A percentile compares a stretch with the other conserved stretches of the same genome.
Evolutionary conservation across 2,797 vertebrate species (phyloP).

Genomic region (Sebastes iracundus): DNA sequence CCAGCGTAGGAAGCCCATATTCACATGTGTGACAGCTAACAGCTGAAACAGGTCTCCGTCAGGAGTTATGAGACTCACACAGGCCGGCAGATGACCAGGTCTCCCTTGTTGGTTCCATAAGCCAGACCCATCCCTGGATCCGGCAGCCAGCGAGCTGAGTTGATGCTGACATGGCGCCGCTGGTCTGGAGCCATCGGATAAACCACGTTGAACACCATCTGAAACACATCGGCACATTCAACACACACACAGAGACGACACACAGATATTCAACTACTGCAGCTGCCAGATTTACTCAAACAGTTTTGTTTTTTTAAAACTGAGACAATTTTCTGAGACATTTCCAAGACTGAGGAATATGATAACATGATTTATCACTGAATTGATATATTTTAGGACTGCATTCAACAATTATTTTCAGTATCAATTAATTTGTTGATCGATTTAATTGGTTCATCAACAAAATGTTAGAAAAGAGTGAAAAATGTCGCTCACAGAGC

Average conservation of each 20-base stretch:
- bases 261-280: neutral
- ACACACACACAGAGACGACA: neutral
- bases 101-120: constrained; percentile 98
- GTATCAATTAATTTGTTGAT: too few species aligned
- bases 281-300: neutral
- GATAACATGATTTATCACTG: neutral
- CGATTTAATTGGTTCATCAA: too few species aligned
- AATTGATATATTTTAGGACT: too few species aligned
- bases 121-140: constrained; percentile 96
- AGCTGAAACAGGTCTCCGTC: too few species aligned
- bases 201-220: constrained; percentile 98
- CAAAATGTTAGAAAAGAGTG: too few species aligned
- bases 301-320: neutral
- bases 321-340: too few species aligned
- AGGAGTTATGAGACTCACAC: constrained; percentile 89
- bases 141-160: constrained; percentile 97
- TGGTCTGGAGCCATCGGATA: constrained; percentile 99
- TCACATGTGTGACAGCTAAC: too few species aligned
- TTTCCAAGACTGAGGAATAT: neutral
- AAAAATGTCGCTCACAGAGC: too few species aligned
- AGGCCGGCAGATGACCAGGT: constrained; percentile 97
- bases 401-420: too few species aligned
- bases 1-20: too few species aligned
- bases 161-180: constrained; percentile 98
- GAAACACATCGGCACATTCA: constrained; percentile 10